Evolutionary conservation across 1,140 invertebrate genomes (phyloP).

Genomic region (Polyergus mexicanus): DNA sequence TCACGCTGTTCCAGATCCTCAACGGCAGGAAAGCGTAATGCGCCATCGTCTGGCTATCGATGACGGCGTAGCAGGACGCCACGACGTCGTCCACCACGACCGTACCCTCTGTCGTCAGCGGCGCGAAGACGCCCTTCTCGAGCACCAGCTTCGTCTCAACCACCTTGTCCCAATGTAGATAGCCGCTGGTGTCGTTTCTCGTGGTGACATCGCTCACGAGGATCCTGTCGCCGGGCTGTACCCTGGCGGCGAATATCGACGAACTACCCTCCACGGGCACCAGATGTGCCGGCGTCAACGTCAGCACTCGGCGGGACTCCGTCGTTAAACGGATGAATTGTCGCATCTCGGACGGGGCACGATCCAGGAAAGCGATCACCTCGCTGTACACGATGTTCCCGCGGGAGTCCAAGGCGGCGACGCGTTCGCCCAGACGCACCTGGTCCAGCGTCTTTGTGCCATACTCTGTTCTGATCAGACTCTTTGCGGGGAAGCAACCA

Average conservation of each 20-base stretch:
- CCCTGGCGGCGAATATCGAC: conserved; percentile 88
- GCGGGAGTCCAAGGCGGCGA: conserved; percentile 91
- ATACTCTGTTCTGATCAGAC: conserved; percentile 88
- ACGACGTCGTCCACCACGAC: conserved; percentile 96
- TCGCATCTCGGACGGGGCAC: conserved; percentile 89
- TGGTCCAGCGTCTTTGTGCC: conserved; percentile 88
- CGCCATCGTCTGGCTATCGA: conserved; percentile 94
- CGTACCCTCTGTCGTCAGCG: conserved; percentile 95
- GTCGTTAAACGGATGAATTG: conserved; percentile 92
- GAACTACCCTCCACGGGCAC: conserved; percentile 86
- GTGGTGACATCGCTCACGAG: conserved; percentile 83
- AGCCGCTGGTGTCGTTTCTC: conserved; percentile 76
- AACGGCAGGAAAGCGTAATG: conserved; percentile 94
- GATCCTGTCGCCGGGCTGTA: conserved; percentile 87
- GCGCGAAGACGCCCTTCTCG: conserved; percentile 94
- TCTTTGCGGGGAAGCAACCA: conserved; percentile 92
- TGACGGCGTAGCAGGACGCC: conserved; percentile 97
- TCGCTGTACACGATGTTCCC: conserved; percentile 92
- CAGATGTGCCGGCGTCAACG: conserved; percentile 95
- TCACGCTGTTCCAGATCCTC: conserved; percentile 87
- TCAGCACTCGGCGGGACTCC: conserved; percentile 90
- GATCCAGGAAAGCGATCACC: conserved; percentile 96
- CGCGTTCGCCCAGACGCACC: conserved; percentile 92
- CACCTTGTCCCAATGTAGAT: conserved; percentile 88
- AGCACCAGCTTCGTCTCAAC: conserved; percentile 87